These are phyloP conservation scores for Lordiphosa clarofinis DNA, from an alignment of 1,140 invertebrate species.

Conservation along the genomic window DNA sequence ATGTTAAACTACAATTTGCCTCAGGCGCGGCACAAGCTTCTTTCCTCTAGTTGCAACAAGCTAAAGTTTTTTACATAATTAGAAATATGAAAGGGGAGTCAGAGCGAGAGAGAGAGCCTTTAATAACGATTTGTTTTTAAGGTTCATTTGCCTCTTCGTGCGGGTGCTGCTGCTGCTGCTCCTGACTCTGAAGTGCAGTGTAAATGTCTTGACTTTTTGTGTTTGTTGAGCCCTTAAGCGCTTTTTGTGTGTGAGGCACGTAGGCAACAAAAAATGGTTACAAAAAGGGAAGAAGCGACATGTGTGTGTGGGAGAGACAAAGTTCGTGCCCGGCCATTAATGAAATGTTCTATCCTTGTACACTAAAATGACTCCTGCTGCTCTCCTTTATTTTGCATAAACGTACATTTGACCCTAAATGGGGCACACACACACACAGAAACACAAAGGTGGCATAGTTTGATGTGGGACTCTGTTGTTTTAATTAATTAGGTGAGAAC, in stretches of 20 bases:
- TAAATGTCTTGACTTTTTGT: conserved; percentile 77
- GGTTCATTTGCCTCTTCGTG: conserved; percentile 57
- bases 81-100: conserved; percentile 53
- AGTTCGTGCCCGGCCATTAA: conserved; percentile 40
- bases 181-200: conserved; percentile 58
- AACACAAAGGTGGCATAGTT: too few relatives aligned
- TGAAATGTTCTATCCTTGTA: conserved; percentile 29
- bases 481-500: too few relatives aligned
- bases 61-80: conserved; percentile 67
- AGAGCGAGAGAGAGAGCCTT: conserved; percentile 22
- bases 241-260: conserved; percentile 38
- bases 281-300: conserved; percentile 35
- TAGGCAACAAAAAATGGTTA: conserved; percentile 33
- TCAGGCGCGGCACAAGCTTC: conserved; percentile 7
- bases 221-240: conserved; percentile 72
- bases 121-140: conserved; percentile 73
- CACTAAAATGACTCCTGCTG: conserved; percentile 6
- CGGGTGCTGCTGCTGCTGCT: conserved; percentile 11
- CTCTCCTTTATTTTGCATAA: conserved; percentile 25
- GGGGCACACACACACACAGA: conserved; percentile 11
- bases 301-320: conserved; percentile 9
- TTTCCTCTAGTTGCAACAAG: conserved; percentile 42
- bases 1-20: conserved; percentile 67
- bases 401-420: conserved; percentile 39
- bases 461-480: too few relatives aligned